Conservation (phyloP, 2,113 vertebrate genomes). For the Peromyscus californicus region DNA sequence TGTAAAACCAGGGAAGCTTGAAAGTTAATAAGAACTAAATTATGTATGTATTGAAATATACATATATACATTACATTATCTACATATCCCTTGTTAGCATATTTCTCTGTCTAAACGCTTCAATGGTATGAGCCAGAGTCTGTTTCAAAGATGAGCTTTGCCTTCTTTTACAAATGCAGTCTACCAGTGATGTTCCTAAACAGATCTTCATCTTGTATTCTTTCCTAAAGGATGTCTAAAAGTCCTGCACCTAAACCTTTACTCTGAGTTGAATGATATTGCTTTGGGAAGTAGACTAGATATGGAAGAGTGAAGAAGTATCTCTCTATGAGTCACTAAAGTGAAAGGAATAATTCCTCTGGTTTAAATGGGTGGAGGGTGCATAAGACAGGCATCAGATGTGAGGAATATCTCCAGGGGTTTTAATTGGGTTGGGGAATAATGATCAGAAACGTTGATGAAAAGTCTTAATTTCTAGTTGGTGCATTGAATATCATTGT, state of each 20-base stretch:
- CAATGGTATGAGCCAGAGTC: neutral
- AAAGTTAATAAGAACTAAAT: neutral
- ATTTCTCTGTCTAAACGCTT: slow-evolving; percentile 14
- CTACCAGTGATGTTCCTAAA: neutral
- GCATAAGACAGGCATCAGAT: neutral
- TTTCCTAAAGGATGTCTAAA: neutral
- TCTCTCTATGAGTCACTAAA: neutral
- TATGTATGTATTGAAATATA: neutral
- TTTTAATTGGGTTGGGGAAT: neutral
- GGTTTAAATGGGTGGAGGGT: neutral
- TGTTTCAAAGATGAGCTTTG: neutral
- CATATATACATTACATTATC: neutral
- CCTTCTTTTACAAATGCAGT: slow-evolving; percentile 23
- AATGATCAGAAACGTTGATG: slow-evolving; percentile 17
- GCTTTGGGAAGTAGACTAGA: neutral
- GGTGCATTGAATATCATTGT: neutral
- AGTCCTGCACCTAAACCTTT: neutral
- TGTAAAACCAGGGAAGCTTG: neutral
- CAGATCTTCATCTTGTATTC: neutral
- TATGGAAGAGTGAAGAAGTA: neutral
- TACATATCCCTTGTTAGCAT: neutral
- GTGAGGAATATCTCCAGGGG: neutral
- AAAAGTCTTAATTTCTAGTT: slow-evolving; percentile 43
- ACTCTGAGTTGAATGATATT: slow-evolving; percentile 1
- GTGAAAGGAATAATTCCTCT: neutral